These are phyloP conservation scores for Neosilurus mollespiculum DNA, from an alignment of 2,797 vertebrate species.

Conservation along the genomic window DNA sequence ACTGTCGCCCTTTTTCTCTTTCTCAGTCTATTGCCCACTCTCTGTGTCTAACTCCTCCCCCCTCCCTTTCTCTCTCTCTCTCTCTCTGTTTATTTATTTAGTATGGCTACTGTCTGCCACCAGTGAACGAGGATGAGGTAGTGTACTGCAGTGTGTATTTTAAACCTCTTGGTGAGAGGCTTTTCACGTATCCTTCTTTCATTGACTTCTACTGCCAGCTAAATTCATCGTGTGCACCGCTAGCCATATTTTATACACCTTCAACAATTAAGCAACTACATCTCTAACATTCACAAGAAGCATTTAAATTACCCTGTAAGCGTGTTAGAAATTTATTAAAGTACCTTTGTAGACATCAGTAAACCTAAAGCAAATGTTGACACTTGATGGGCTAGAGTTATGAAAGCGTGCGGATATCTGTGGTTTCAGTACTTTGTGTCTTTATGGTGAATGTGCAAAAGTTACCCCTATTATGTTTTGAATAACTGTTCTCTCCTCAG, in stretches of 20 bases:
- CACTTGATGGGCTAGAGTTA: background rate
- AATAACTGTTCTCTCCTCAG: background rate
- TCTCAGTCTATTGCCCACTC: background rate
- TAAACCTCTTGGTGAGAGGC: constrained; percentile 74
- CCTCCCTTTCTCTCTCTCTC: background rate
- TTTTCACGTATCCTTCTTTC: constrained; percentile 85
- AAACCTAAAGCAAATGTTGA: background rate
- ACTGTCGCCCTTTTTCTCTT: too few relatives aligned
- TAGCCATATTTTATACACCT: background rate
- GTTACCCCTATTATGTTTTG: background rate
- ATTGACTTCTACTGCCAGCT: background rate
- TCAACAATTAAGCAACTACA: background rate
- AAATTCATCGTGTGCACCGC: background rate
- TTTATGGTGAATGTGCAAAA: constrained; percentile 5
- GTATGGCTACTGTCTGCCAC: constrained; percentile 88
- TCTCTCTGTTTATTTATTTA: constrained; percentile 54
- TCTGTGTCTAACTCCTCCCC: background rate
- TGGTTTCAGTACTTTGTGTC: background rate
- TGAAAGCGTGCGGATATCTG: background rate
- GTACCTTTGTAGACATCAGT: background rate
- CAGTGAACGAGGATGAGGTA: constrained; percentile 65
- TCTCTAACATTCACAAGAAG: background rate
- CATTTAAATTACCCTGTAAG: background rate
- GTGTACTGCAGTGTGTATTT: constrained; percentile 87
- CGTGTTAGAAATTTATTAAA: background rate